Conservation (phyloP, 2,113 vertebrate species). For the Electrona antarctica region DNA sequence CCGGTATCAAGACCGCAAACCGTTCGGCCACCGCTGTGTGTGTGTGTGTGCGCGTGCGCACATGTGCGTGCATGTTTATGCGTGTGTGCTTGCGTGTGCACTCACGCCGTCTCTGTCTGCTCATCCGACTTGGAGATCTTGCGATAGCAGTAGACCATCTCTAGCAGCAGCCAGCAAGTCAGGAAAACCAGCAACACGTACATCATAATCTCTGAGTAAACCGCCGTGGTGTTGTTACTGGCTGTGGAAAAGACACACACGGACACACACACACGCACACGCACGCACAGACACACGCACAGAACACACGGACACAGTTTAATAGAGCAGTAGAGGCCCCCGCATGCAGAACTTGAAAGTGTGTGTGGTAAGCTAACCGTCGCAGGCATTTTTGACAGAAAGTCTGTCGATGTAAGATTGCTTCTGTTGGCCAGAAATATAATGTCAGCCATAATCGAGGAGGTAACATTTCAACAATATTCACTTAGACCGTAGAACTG, state of each 20-base stretch:
- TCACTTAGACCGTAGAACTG: constrained; percentile 11
- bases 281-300: constrained; percentile 10
- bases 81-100: constrained; percentile 47
- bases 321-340: constrained; percentile 1
- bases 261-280: constrained; percentile 10
- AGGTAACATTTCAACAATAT: background rate
- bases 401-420: constrained; percentile 15
- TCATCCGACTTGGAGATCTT: constrained; percentile 97
- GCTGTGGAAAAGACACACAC: constrained; percentile 75
- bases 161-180: constrained; percentile 94
- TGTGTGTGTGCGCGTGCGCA: too few relatives aligned
- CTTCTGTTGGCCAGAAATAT: constrained; percentile 15
- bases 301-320: background rate
- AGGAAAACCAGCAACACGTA: constrained; percentile 96
- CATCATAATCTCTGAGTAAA: constrained; percentile 98
- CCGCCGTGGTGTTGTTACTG: constrained; percentile 82
- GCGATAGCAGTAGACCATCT: constrained; percentile 98
- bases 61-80: background rate
- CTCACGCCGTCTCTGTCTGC: constrained; percentile 90
- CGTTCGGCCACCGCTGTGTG: too few relatives aligned
- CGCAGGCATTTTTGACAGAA: background rate
- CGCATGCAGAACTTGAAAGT: constrained; percentile 8
- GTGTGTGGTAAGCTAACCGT: background rate
- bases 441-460: background rate
- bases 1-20: too few relatives aligned